These are phyloP conservation scores for Astreopora myriophthalma DNA, from an alignment of 64 coral and sea anemone species.

Conservation along the genomic window DNA sequence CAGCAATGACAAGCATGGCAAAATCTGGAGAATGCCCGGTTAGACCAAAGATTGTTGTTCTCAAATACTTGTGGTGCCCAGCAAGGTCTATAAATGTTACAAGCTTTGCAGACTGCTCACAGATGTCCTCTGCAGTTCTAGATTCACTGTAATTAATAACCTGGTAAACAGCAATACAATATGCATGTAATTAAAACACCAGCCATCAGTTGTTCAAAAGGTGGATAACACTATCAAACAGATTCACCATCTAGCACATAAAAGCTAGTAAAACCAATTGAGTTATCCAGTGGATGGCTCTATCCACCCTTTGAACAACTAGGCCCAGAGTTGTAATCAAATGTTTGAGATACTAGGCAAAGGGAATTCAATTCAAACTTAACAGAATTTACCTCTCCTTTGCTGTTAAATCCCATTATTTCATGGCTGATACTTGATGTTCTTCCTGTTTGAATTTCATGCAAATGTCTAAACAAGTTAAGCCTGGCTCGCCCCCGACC, in stretches of 20 bases:
- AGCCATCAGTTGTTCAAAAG: no score
- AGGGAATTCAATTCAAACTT: neutral
- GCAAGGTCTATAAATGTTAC: conserved; percentile 98
- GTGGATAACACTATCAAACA: no score
- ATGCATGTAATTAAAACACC: no score
- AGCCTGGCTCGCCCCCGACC: conserved; percentile 92
- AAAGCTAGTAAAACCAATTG: no score
- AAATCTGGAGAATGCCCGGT: conserved; percentile 97
- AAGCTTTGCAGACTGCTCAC: conserved; percentile 91
- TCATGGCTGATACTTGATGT: conserved; percentile 99
- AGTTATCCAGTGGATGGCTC: no score
- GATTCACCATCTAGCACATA: no score
- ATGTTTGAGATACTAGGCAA: no score
- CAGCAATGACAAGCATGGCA: conserved; percentile 94
- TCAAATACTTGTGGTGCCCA: conserved; percentile 97
- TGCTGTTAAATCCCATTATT: conserved; percentile 94
- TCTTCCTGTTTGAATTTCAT: conserved; percentile 96
- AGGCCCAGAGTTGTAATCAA: no score
- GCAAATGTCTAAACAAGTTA: conserved; percentile 94
- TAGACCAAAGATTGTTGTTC: conserved; percentile 98
- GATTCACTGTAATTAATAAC: conserved; percentile 96
- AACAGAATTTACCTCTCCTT: conserved; percentile 77
- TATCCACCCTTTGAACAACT: no score
- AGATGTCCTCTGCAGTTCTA: conserved; percentile 93
- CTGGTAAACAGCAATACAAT: conserved; percentile 24